Conservation (phyloP, 2,888 invertebrate genomes). For the Hypselothyrea guttata region DNA sequence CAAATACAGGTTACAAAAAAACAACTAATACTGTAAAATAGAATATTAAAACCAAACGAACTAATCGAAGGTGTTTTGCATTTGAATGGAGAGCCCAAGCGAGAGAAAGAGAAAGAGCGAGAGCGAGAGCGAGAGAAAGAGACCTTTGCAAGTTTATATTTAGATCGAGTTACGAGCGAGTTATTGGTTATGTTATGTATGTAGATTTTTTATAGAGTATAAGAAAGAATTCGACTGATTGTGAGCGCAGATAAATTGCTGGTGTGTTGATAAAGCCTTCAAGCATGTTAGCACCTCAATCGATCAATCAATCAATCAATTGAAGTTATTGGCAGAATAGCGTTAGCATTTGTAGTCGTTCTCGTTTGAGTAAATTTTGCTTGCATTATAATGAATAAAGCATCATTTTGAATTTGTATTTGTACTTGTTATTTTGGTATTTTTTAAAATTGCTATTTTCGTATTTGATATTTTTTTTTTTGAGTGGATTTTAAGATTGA, state of each 20-base stretch:
- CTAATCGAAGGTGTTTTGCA: slow-evolving; percentile 20
- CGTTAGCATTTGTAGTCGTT: slow-evolving; percentile 45
- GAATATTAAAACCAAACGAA: slow-evolving; percentile 1
- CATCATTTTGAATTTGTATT: slow-evolving; percentile 38
- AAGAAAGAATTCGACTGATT: slow-evolving; percentile 37
- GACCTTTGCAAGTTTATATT: slow-evolving; percentile 37
- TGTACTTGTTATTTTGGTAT: slow-evolving; percentile 14
- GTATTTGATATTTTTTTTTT: slow-evolving; percentile 3
- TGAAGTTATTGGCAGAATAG: slow-evolving; percentile 33
- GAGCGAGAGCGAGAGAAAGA: neutral
- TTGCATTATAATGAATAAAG: slow-evolving; percentile 54
- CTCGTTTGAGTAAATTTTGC: slow-evolving; percentile 33
- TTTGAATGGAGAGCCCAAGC: slow-evolving; percentile 52
- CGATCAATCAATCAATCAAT: slow-evolving; percentile 25
- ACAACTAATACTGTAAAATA: neutral
- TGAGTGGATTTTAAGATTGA: slow-evolving; percentile 41
- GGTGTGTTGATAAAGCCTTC: slow-evolving; percentile 26
- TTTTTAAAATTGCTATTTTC: slow-evolving; percentile 3
- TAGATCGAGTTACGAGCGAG: slow-evolving; percentile 13
- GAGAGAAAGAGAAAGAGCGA: neutral
- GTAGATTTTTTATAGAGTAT: slow-evolving; percentile 7
- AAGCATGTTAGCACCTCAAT: slow-evolving; percentile 30
- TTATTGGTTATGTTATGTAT: slow-evolving; percentile 3
- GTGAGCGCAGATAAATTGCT: slow-evolving; percentile 33
- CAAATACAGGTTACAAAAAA: slow-evolving; percentile 13